Evolutionary conservation across 2,113 vertebrate species (phyloP), one percentile per base, ranked within the genome.

Genomic region (Sorex araneus): DNA sequence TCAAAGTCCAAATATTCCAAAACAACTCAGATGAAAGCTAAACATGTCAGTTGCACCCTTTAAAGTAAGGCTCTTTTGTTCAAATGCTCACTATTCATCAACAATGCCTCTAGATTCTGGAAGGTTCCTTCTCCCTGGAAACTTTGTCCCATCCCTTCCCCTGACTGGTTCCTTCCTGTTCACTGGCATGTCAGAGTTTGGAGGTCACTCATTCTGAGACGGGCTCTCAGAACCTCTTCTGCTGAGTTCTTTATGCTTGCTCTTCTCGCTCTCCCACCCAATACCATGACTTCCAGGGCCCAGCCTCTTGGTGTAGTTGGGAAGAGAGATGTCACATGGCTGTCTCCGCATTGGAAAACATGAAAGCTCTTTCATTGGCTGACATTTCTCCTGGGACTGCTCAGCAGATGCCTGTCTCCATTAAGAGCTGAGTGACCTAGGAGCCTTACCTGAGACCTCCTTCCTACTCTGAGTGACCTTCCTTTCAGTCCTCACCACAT

Each of bases 11-110:
- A 89, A 73, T 67, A 36, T 9, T 7, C 16, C 10, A 75, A 54
- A 30, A 54, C 2, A 73, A 84, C 69, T 77, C 74, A 89, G 75
- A 94, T 40, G 30, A 45, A 66, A 87, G 60, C 32, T n/a, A 19
- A 81, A 34, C 47, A 30, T 81, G 78, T 69, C 25, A 77, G 34
- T 78, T 50, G 43, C 11, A 70, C 47, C 5, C 7, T 92, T 75
- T 67, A 57, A 9, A 18, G 2, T 80, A 47, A 86, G 40, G 32
- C 7, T 40, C 7, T 78, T 64, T 70, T 43, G 50, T 27, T 74
- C n/a, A 54, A 92, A 87, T 43, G 67, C 8, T 67, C 43, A 75
- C 47, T 3, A 64, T 30, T 76, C 23, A 69, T 18, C 21, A 4
- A 54, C 27, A 54, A 16, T 27, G 27, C 10, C 28, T 45, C 28